Evolutionary conservation across 2,797 vertebrate genomes (phyloP).

Genomic region (Cryptoblepharus egeriae): DNA sequence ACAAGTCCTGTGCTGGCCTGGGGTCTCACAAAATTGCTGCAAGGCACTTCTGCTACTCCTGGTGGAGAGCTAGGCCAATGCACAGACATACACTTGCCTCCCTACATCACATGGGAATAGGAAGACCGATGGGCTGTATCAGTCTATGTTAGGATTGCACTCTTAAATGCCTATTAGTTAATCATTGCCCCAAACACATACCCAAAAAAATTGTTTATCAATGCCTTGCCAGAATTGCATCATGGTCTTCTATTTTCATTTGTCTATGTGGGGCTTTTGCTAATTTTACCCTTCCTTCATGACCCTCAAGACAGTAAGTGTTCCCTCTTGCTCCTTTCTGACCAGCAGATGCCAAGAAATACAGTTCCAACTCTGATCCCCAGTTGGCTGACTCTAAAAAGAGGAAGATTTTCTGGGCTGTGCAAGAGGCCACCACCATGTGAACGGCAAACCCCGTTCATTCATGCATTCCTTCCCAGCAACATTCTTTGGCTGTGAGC

Average conservation of each 20-base stretch:
- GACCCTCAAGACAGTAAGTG: fast-evolving
- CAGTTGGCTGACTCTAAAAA: conserved; percentile 26
- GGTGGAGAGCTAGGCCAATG: too few species aligned
- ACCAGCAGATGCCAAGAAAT: neutral
- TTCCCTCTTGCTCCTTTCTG: neutral
- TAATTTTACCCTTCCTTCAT: neutral
- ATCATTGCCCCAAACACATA: too few species aligned
- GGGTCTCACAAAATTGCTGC: too few species aligned
- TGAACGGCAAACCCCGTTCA: conserved; percentile 54
- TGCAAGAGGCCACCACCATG: conserved; percentile 34
- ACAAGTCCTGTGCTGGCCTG: too few species aligned
- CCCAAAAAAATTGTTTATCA: conserved; percentile 22
- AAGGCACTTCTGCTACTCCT: too few species aligned
- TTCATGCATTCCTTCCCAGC: conserved; percentile 69
- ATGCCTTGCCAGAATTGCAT: conserved; percentile 18
- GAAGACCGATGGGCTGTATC: too few species aligned
- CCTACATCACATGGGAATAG: too few species aligned
- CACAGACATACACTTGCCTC: too few species aligned
- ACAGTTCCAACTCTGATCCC: neutral
- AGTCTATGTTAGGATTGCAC: too few species aligned
- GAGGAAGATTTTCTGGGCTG: conserved; percentile 27
- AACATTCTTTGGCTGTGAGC: conserved; percentile 72
- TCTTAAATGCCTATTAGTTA: too few species aligned
- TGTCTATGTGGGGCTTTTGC: neutral
- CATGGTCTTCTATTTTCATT: neutral